Percentiles rank a stretch among this genome's conserved stretches.
Conservation (phyloP, 2,797 vertebrate genomes). For the Phalloptychus januarius region DNA sequence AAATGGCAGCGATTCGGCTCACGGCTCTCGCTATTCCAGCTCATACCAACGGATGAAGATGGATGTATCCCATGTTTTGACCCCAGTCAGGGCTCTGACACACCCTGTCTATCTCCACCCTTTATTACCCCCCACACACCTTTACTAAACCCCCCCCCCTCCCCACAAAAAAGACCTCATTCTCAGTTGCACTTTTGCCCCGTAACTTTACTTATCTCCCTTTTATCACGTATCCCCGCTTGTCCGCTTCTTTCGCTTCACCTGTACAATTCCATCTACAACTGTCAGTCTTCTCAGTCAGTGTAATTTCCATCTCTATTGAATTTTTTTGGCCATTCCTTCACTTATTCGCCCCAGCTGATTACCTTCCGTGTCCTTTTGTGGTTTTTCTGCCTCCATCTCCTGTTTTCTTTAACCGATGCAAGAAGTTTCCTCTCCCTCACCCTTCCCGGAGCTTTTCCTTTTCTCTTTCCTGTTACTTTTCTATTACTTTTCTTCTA, state of each 20-base stretch:
- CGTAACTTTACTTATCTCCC: constrained; percentile 43
- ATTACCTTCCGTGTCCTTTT: constrained; percentile 60
- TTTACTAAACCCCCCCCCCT: too few relatives aligned
- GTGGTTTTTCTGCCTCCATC: constrained; percentile 47
- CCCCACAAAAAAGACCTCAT: constrained; percentile 16
- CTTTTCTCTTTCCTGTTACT: constrained; percentile 40
- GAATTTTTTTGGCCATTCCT: constrained; percentile 59
- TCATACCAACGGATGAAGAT: constrained; percentile 72
- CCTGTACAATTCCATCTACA: constrained; percentile 29
- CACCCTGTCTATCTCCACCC: constrained; percentile 36
- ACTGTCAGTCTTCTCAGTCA: constrained; percentile 30
- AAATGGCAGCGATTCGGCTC: constrained; percentile 77
- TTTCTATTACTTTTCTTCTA: constrained; percentile 59
- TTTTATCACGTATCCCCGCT: constrained; percentile 44
- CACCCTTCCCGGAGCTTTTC: constrained; percentile 32
- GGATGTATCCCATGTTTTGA: constrained; percentile 67
- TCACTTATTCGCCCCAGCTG: constrained; percentile 51
- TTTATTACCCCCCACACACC: constrained; percentile 53
- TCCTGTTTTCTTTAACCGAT: constrained; percentile 45
- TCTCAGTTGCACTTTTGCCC: constrained; percentile 33
- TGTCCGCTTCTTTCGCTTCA: constrained; percentile 33
- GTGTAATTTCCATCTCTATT: constrained; percentile 50
- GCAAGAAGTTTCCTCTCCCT: constrained; percentile 23
- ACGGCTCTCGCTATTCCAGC: constrained; percentile 55
- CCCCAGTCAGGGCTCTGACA: constrained; percentile 60